Percentiles rank a stretch among this genome's conserved stretches.
These are phyloP conservation scores for Penaeus vannamei DNA, from an alignment of 1,140 invertebrate species.

Conservation along the genomic window DNA sequence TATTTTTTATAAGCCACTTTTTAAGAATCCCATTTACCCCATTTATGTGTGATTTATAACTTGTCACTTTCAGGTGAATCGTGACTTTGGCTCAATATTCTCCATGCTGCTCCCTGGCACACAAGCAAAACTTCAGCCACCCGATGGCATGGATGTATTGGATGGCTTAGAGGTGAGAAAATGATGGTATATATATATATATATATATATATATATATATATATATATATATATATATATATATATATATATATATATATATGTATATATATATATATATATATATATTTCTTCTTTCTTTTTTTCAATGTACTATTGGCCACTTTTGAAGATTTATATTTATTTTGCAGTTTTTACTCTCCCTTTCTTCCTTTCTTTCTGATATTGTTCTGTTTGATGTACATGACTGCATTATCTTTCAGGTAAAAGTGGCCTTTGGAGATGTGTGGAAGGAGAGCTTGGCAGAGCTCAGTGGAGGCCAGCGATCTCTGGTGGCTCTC, in stretches of 20 bases:
- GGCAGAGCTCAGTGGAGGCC: conserved; percentile 95
- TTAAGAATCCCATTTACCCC: neutral
- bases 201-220: neutral
- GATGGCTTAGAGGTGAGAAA: conserved; percentile 87
- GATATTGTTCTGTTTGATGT: neutral
- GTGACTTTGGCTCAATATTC: conserved; percentile 98
- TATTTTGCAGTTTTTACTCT: neutral
- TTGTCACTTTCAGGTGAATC: conserved; percentile 75
- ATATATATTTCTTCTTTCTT: neutral
- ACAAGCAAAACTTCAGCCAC: conserved; percentile 86
- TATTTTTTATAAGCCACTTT: neutral
- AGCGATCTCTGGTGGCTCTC: conserved; percentile 95
- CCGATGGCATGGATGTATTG: conserved; percentile 80
- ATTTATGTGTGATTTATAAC: neutral
- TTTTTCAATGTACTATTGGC: neutral
- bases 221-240: neutral
- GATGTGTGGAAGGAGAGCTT: conserved; percentile 97
- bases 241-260: conserved; percentile 8
- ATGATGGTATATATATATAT: neutral
- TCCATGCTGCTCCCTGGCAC: conserved; percentile 91
- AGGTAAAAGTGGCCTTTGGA: conserved; percentile 93
- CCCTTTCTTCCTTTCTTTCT: neutral
- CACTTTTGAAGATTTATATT: neutral
- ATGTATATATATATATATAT: neutral
- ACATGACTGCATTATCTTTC: conserved; percentile 65